Conservation (phyloP, 2,888 invertebrate species). For the Agriopis marginaria region DNA sequence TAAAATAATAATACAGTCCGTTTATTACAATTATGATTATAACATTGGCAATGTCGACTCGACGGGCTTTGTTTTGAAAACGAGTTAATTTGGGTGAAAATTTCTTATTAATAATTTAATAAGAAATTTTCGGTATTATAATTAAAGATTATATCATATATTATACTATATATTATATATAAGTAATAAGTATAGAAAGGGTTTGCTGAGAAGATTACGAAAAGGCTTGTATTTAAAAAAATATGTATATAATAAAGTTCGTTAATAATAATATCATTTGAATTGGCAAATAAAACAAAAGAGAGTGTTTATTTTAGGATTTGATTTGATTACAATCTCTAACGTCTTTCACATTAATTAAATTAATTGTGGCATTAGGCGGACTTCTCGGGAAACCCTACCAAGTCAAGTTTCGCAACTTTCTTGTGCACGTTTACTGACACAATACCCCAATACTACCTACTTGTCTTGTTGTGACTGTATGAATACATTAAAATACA, state of each 20-base stretch:
- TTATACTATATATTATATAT: no score
- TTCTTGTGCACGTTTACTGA: slow-evolving; percentile 5
- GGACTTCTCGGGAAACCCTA: background rate
- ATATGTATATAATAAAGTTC: no score
- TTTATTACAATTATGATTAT: slow-evolving; percentile 20
- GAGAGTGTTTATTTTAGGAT: background rate
- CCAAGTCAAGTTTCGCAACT: background rate
- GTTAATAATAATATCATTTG: no score
- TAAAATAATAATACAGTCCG: no score
- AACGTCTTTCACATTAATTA: slow-evolving; percentile 1
- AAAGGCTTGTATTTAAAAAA: no score
- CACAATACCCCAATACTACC: background rate
- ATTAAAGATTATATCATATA: no score
- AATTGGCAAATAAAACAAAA: background rate
- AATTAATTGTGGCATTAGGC: background rate
- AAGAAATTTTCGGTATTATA: no score
- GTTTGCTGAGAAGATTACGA: no score
- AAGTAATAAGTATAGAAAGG: no score
- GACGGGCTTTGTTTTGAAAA: slow-evolving; percentile 16
- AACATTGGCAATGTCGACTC: slow-evolving; percentile 11
- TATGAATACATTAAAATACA: no score
- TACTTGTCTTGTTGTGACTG: no score
- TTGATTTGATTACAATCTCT: background rate
- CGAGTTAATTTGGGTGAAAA: slow-evolving; percentile 26
- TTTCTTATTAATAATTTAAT: no score